Percentiles rank a stretch among this genome's conserved stretches.
Evolutionary conservation across 1,140 invertebrate genomes (phyloP).

Genomic region (Papilio dardanus): DNA sequence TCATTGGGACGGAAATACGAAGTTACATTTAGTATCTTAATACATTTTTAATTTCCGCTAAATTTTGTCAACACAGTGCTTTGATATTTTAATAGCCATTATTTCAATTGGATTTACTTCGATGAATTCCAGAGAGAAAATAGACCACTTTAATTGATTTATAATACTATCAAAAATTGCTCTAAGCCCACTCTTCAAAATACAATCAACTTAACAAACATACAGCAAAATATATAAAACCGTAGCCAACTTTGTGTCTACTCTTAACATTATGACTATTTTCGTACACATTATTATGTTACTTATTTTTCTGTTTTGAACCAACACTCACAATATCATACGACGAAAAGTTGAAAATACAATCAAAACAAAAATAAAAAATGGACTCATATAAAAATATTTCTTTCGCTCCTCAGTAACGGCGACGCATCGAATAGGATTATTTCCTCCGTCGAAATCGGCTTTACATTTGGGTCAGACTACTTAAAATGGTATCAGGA

Average conservation of each 20-base stretch:
- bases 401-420: not conserved
- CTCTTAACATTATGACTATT: not conserved
- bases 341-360: not conserved
- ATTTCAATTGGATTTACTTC: not conserved
- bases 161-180: too few relatives aligned
- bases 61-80: not conserved
- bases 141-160: too few relatives aligned
- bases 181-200: too few relatives aligned
- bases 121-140: not conserved
- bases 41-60: not conserved
- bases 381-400: not conserved
- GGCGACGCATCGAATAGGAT: conserved; percentile 23
- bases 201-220: too few relatives aligned
- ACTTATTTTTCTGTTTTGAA: not conserved
- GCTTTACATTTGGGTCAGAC: conserved; percentile 34
- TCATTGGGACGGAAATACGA: not conserved
- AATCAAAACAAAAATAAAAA: not conserved
- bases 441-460: conserved; percentile 22
- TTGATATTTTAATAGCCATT: not conserved
- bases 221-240: too few relatives aligned
- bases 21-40: not conserved
- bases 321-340: not conserved
- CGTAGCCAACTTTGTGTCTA: too few relatives aligned
- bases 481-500: conserved; percentile 34
- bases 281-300: not conserved